A percentile compares a stretch with the other conserved stretches of the same genome.
These are phyloP conservation scores for Ctenopoma kingsleyae DNA, from an alignment of 2,797 vertebrate species.

Conservation along the genomic window DNA sequence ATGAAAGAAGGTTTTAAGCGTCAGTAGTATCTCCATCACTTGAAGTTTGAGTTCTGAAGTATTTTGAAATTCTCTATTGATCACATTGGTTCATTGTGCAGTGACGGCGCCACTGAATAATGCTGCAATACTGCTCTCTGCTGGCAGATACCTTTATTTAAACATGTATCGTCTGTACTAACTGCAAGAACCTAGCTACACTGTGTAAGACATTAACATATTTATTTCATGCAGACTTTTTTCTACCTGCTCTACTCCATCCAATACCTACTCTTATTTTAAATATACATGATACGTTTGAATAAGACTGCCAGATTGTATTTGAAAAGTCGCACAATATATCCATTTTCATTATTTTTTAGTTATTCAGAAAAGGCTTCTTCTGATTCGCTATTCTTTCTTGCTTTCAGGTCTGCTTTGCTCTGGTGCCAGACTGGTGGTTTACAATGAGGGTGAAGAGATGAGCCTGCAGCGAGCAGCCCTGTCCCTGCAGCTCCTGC, in stretches of 20 bases:
- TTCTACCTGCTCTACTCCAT: neutral
- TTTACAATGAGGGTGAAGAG: slow-evolving; percentile 78
- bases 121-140: slow-evolving; percentile 82
- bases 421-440: slow-evolving; percentile 68
- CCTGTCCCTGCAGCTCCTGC: slow-evolving; percentile 78
- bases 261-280: neutral
- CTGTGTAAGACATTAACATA: neutral
- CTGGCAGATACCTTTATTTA: slow-evolving; percentile 62
- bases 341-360: neutral
- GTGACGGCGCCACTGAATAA: slow-evolving; percentile 27
- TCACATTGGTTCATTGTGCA: slow-evolving; percentile 56
- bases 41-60: slow-evolving; percentile 50
- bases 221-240: slow-evolving; percentile 12
- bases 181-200: neutral
- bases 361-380: neutral
- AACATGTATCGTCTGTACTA: neutral
- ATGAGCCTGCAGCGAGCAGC: slow-evolving; percentile 78
- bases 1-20: slow-evolving; percentile 23
- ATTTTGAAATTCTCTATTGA: slow-evolving; percentile 52
- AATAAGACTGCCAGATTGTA: neutral
- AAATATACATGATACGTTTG: neutral
- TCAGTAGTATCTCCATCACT: slow-evolving; percentile 43
- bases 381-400: slow-evolving; percentile 49
- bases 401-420: slow-evolving; percentile 72
- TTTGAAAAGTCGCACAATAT: neutral